Evolutionary conservation across 1,140 invertebrate species (phyloP).

Genomic region (Trachymyrmex septentrionalis): DNA sequence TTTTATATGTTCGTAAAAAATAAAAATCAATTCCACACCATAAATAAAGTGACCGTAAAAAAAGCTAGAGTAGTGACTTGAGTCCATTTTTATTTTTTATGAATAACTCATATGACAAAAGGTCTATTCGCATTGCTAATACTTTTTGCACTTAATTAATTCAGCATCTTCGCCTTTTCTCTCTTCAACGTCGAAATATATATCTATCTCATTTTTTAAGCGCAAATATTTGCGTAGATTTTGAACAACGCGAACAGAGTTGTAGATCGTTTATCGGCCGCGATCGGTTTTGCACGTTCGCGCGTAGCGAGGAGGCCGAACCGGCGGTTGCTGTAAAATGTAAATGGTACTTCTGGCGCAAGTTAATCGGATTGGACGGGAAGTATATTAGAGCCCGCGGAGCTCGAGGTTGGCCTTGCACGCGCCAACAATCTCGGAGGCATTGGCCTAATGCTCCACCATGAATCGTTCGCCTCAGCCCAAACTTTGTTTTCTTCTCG

Average conservation of each 20-base stretch:
- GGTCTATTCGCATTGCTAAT: no score
- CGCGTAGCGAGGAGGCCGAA: conserved; percentile 2
- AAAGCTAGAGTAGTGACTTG: no score
- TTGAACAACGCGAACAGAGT: no score
- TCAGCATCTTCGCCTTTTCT: no score
- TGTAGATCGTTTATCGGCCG: background rate
- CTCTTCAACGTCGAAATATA: no score
- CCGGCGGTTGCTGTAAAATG: conserved; percentile 46
- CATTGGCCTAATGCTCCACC: conserved; percentile 70
- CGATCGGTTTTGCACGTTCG: conserved; percentile 7
- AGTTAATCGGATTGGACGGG: conserved; percentile 60
- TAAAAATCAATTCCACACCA: no score
- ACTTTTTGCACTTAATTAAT: no score
- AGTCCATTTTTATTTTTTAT: no score
- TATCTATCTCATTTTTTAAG: no score
- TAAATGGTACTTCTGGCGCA: conserved; percentile 57
- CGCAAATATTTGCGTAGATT: no score
- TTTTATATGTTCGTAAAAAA: no score
- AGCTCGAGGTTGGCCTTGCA: conserved; percentile 66
- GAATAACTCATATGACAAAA: background rate
- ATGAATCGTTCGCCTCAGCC: conserved; percentile 59
- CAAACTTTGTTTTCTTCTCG: conserved; percentile 59
- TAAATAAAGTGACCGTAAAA: no score
- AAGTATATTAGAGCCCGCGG: conserved; percentile 44
- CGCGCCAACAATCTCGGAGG: conserved; percentile 69